Evolutionary conservation across 2,113 vertebrate species (phyloP), one percentile per base, ranked within the genome.

Genomic region (Tylochromis polylepis): DNA sequence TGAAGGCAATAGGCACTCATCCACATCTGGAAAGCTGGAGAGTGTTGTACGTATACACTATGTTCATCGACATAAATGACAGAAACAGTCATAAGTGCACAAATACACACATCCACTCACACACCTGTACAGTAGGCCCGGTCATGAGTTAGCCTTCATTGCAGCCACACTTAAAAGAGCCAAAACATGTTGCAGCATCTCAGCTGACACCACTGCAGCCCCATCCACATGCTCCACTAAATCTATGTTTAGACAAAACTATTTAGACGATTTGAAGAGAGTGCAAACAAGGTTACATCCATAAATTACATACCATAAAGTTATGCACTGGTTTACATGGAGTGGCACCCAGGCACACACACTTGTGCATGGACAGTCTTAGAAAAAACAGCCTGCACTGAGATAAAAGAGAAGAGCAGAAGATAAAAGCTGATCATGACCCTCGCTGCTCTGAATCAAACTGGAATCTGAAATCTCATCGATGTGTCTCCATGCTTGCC

Each of bases 101-200:
- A 60, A 38, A 79, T 55, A 59, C 49, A 88, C 16, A 16, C 60
- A 65, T 8, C 11, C 12, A 14, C 11, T 72, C 53, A 77, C 81
- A 72, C 57, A 95, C 93, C 93, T 62, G 43, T 31, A 72, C 95
- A 95, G 57, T 83, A 92, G 29, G 79, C 86, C 46, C 58, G 77
- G 62, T 95, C 88, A 22, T 60, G 58, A 59, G 91, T 72, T 92
- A 94, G 0, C 95, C 90, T 2, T 82, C 62, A 29, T 75, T 83
- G 85, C 94, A 95, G 81, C 79, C 81, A 85, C 94, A 95, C 84
- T 83, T 90, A 84, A 95, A n/a, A 93, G 94, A 70, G 93, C 95
- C 38, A 95, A 46, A 95, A 92, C 5, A 91, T 96, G 93, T 96
- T 96, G 85, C 92, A 80, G 87, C 95, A 96, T 83, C 56, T 91